These are phyloP conservation scores for Lycaon pictus DNA, from an alignment of 2,113 vertebrate genomes.

Conservation along the genomic window DNA sequence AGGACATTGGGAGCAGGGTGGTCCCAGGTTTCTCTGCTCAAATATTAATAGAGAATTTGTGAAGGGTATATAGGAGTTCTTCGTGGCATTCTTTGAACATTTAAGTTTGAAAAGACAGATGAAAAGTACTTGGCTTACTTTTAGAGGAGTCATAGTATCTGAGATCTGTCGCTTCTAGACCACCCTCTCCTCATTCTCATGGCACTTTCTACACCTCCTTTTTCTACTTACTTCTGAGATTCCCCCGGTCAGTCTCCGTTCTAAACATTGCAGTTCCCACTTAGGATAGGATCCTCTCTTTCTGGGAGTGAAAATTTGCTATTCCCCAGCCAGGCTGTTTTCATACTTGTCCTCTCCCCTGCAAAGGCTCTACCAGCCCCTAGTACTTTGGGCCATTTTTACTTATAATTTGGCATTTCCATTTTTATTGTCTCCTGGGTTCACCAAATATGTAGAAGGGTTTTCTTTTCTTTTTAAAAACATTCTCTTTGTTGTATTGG, in stretches of 20 bases:
- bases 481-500: constrained; percentile 48
- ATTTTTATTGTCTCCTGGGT: constrained; percentile 27
- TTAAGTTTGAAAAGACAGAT: constrained; percentile 34
- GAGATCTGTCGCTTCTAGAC: neutral
- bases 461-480: neutral
- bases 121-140: neutral
- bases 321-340: neutral
- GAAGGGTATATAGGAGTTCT: neutral
- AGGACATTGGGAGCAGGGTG: neutral
- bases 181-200: neutral
- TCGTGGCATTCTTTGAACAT: constrained; percentile 42
- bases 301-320: neutral
- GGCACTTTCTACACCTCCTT: neutral
- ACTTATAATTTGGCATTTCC: constrained; percentile 48
- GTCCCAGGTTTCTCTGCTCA: constrained; percentile 22
- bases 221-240: constrained; percentile 12
- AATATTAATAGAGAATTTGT: constrained; percentile 46
- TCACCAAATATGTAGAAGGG: neutral
- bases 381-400: constrained; percentile 50
- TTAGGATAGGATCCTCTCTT: neutral
- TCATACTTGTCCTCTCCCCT: neutral
- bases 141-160: neutral
- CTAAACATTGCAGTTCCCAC: neutral
- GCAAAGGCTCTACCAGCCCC: neutral
- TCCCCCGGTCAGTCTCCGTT: neutral